Percentiles rank a stretch among this genome's conserved stretches.
phyloP scores from a whole-genome alignment of 2,113 vertebrate species.

The Vulpes ferrilata region DNA sequence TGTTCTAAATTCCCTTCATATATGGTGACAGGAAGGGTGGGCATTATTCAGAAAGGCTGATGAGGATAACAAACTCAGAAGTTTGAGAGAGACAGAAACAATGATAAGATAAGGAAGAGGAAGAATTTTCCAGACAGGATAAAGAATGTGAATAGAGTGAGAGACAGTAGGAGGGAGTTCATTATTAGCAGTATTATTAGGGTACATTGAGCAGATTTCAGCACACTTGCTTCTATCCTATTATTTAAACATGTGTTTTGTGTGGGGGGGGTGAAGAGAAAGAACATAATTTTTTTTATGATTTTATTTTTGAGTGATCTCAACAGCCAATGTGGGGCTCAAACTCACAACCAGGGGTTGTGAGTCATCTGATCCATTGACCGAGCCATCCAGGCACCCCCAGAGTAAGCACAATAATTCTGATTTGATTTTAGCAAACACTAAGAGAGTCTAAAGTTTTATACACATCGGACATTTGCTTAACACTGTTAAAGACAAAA shows the following conservation, averaged over 20 bases:
- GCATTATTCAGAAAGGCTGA: neutral
- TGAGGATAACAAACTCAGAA: neutral
- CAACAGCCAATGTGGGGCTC: neutral
- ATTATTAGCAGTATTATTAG: neutral
- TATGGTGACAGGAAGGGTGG: neutral
- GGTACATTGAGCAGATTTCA: neutral
- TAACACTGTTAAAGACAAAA: neutral
- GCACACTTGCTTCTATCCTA: neutral
- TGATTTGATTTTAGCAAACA: slow-evolving; percentile 48
- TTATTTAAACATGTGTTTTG: neutral
- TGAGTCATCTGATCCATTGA: neutral
- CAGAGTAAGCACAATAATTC: neutral
- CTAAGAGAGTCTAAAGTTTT: neutral
- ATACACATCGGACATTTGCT: neutral
- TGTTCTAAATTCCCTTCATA: neutral
- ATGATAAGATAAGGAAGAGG: neutral
- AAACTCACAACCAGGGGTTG: neutral
- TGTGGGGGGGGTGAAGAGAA: neutral
- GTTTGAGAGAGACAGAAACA: neutral
- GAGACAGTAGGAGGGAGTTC: neutral
- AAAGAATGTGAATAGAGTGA: neutral
- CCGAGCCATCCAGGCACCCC: neutral
- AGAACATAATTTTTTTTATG: neutral
- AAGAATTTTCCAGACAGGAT: slow-evolving; percentile 21
- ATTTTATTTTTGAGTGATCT: neutral